Percentiles rank a stretch among this genome's conserved stretches.
Evolutionary conservation across 2,888 invertebrate species (phyloP).

Genomic region (Steinernema hermaphroditum): DNA sequence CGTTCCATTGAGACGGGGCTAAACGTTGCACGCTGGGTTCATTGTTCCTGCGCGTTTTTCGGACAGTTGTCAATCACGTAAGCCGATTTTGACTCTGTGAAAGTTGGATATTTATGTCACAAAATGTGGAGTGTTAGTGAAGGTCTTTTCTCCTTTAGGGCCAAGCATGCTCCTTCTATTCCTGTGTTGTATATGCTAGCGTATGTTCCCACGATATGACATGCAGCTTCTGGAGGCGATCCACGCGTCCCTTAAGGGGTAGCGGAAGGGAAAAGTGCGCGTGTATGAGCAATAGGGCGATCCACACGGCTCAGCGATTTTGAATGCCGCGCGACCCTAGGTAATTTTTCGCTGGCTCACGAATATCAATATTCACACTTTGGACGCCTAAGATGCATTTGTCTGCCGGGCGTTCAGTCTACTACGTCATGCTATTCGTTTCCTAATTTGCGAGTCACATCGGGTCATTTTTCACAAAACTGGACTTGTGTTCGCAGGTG

Average conservation of each 20-base stretch:
- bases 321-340: slow-evolving; percentile 6
- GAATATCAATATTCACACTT: slow-evolving; percentile 24
- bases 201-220: too few species aligned
- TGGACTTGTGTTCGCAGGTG: too few species aligned
- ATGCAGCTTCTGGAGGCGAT: too few species aligned
- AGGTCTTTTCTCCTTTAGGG: too few species aligned
- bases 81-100: too few species aligned
- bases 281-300: slow-evolving; percentile 20
- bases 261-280: slow-evolving; percentile 14
- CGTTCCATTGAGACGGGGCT: background rate
- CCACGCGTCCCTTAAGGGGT: background rate
- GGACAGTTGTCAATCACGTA: slow-evolving; percentile 3
- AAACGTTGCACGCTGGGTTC: background rate
- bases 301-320: slow-evolving; percentile 15
- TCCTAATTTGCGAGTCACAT: too few species aligned
- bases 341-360: slow-evolving; percentile 15
- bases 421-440: too few species aligned
- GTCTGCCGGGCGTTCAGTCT: background rate
- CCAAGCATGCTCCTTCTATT: too few species aligned
- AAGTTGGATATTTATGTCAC: background rate
- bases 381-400: background rate
- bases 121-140: too few species aligned
- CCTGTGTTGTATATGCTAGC: too few species aligned
- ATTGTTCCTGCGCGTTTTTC: background rate
- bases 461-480: too few species aligned